Conservation (phyloP, 2,888 invertebrate species). For the Coelogynopora nodosa region DNA sequence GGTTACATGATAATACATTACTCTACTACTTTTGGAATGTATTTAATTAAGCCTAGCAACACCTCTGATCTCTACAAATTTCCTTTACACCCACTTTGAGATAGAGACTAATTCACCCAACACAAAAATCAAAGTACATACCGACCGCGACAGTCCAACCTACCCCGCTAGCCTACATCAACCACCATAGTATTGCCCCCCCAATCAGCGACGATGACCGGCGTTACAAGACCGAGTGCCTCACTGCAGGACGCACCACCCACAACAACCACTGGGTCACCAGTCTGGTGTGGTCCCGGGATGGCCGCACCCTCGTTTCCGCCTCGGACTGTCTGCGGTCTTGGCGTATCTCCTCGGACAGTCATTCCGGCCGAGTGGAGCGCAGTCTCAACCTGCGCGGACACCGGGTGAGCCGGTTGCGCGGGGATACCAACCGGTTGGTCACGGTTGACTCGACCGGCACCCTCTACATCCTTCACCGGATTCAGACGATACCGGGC, state of each 20-base stretch:
- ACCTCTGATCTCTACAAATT: no score
- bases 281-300: neutral
- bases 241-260: neutral
- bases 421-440: neutral
- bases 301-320: neutral
- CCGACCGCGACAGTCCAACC: no score
- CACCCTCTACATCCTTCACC: neutral
- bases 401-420: constrained; percentile 5
- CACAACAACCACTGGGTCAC: neutral
- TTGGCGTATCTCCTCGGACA: neutral
- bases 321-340: constrained; percentile 6
- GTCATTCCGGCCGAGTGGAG: neutral
- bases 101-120: no score
- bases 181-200: no score
- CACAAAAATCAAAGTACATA: no score
- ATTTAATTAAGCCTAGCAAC: no score
- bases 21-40: no score
- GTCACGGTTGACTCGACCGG: neutral
- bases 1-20: no score
- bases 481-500: no score
- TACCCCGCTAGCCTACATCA: no score
- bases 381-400: neutral
- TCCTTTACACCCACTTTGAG: no score
- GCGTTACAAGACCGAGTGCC: neutral
- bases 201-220: no score